Evolutionary conservation across 2,113 vertebrate genomes (phyloP), one percentile per base, ranked within the genome.

Genomic region (Raja brachyura): DNA sequence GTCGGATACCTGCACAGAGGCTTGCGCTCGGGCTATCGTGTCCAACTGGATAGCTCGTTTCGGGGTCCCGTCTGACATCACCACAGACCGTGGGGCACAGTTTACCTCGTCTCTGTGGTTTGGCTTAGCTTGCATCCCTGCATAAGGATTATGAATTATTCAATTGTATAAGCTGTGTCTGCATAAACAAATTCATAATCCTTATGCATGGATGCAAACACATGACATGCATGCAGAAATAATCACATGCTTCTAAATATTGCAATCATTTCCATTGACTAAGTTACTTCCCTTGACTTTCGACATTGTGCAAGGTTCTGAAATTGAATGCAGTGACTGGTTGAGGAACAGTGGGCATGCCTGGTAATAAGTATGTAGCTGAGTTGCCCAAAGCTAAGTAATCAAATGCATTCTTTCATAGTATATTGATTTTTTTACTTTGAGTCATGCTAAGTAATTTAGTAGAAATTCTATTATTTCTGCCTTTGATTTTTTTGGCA

Each of bases 381-480:
- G 86, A 61, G 14, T 90, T 39, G 59, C 13, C 59, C n/a, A 14
- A 63, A 88, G 85, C n/a, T 33, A 88, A 86, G 18, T 66, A 14
- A 66, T 31, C 59, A 63, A 88, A 88, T 63, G 59, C 59, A 88
- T 31, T 88, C 85, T 63, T 59, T 31, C 59, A 18, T 63, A 66
- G 13, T 16, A 16, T 88, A 63, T 20, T 16, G 59, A 88, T 88
- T 54, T 5, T 81, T 81, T n/a, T 16, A 5, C 22, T 68, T 14
- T 70, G 31, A 90, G 6, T 90, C 59, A 31, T 90, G 61, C n/a
- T 6, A 88, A 88, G 61, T 88, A 31, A 88, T 63, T 88, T 88
- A 66, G 11, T 88, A 33, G 78, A 88, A 88, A 88, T 88, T 0
- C 28, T n/a, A 88, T n/a, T 88, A 63, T 88, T 63, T 63, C n/a